phyloP scores from a whole-genome alignment of 2,113 vertebrate genomes.

The Solea solea region DNA sequence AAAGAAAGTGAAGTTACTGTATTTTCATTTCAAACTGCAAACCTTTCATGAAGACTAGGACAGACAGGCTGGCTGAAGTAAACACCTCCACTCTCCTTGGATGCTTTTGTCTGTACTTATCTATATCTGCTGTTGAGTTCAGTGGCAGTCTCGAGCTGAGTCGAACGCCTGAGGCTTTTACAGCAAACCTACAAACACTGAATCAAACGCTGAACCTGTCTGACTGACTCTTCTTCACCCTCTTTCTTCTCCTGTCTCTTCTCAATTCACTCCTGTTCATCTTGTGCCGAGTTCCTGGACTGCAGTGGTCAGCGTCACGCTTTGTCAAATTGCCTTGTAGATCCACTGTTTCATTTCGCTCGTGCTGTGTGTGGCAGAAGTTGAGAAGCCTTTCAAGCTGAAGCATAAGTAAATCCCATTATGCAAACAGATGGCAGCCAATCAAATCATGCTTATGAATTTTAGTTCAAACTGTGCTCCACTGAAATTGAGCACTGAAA shows the following conservation, averaged over 20 bases:
- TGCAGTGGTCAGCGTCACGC: neutral
- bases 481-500: no score
- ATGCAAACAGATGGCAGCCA: no score
- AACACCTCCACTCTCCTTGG: conserved; percentile 38
- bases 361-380: no score
- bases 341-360: no score
- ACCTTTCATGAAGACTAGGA: conserved; percentile 17
- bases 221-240: conserved; percentile 23
- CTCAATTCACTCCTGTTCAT: conserved; percentile 12
- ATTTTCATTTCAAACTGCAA: conserved; percentile 22
- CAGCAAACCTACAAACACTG: conserved; percentile 34
- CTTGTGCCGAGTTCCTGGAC: neutral
- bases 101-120: conserved; percentile 35
- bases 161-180: conserved; percentile 28
- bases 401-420: no score
- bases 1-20: conserved; percentile 13
- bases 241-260: conserved; percentile 22
- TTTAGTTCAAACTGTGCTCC: no score
- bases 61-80: conserved; percentile 32
- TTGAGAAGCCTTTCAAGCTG: no score
- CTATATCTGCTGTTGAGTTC: conserved; percentile 41
- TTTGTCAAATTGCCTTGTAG: neutral
- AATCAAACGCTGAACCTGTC: conserved; percentile 34
- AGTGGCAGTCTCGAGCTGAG: conserved; percentile 11
- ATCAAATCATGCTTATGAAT: no score